phyloP scores from a whole-genome alignment of 2,113 vertebrate genomes.

The Alectura lathami region DNA sequence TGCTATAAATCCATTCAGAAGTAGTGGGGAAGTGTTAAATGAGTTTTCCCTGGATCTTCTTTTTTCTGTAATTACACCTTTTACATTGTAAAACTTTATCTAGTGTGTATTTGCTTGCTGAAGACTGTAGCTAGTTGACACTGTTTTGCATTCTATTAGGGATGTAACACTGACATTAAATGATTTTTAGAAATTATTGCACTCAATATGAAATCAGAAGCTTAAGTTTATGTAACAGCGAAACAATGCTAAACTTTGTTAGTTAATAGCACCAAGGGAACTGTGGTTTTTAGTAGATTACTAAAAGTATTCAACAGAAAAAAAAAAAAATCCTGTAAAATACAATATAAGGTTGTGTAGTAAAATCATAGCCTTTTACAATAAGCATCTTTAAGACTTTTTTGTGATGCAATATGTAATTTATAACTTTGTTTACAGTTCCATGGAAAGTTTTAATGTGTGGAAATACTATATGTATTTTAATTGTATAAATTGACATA shows the following conservation, averaged over 20 bases:
- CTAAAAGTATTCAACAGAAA: background rate
- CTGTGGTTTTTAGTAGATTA: background rate
- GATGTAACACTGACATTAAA: background rate
- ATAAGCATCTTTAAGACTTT: background rate
- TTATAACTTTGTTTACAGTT: background rate
- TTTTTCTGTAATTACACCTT: background rate
- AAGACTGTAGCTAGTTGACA: background rate
- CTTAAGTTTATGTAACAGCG: background rate
- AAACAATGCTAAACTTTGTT: background rate
- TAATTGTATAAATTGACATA: background rate
- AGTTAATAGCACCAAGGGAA: background rate
- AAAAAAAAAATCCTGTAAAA: background rate
- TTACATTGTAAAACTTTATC: background rate
- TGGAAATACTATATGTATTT: background rate
- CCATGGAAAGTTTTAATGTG: background rate
- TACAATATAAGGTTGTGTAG: background rate
- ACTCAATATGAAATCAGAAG: conserved; percentile 9
- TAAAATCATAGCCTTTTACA: background rate
- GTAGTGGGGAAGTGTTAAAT: background rate
- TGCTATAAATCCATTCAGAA: background rate
- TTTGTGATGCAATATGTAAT: background rate
- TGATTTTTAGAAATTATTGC: background rate
- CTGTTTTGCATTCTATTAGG: background rate
- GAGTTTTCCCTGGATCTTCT: background rate
- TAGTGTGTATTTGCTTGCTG: background rate